Conservation (phyloP, 2,888 invertebrate species). For the Desoria tigrina region DNA sequence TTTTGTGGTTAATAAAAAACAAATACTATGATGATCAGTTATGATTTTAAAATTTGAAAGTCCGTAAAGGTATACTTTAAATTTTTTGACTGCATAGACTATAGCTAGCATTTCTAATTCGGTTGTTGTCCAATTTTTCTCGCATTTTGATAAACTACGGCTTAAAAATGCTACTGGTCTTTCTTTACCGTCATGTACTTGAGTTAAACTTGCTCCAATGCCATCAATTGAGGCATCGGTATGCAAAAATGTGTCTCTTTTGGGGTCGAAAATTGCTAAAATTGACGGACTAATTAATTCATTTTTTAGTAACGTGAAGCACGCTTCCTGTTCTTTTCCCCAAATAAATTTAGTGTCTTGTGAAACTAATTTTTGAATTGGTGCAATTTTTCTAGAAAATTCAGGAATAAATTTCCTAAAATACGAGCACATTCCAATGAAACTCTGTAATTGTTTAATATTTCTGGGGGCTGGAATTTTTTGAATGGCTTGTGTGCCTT, state of each 20-base stretch:
- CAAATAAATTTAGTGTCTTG: not conserved
- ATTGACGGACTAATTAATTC: not conserved
- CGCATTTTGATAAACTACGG: not conserved
- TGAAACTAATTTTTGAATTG: too few relatives aligned
- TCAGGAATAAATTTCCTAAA: not conserved
- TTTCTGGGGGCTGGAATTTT: not conserved
- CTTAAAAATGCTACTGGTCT: not conserved
- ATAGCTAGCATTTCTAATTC: not conserved
- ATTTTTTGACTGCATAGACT: not conserved
- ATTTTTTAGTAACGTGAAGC: not conserved
- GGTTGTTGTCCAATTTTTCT: not conserved
- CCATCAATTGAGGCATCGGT: constrained; percentile 8
- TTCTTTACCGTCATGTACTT: not conserved
- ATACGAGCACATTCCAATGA: not conserved
- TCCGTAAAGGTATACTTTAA: not conserved
- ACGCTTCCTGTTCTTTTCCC: not conserved
- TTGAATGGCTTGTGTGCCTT: not conserved
- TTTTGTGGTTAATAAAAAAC: not conserved
- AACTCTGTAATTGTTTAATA: constrained; percentile 8
- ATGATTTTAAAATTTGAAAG: not conserved
- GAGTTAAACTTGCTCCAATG: constrained; percentile 5
- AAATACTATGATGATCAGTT: not conserved
- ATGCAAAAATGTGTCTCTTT: not conserved
- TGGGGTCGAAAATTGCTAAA: not conserved
- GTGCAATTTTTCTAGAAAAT: not conserved